Evolutionary conservation across 2,888 invertebrate species (phyloP).

Genomic region (Coenonympha glycerion): DNA sequence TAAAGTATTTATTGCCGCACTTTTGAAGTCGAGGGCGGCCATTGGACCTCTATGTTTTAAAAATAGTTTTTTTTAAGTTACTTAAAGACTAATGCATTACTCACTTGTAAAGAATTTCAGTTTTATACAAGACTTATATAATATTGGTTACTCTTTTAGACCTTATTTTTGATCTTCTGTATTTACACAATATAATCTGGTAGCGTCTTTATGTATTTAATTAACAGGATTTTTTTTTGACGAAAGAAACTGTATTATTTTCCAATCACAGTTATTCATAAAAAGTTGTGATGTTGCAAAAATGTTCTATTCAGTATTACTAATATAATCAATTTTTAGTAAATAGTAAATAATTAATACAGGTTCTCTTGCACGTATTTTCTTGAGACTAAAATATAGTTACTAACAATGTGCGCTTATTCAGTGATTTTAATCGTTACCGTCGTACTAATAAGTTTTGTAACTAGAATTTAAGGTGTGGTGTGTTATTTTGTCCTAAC

Average conservation of each 20-base stretch:
- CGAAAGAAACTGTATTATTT: slow-evolving; percentile 13
- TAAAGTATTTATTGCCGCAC: too few relatives aligned
- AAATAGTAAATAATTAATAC: neutral
- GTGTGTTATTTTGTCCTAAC: slow-evolving; percentile 51
- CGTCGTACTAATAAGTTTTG: slow-evolving; percentile 37
- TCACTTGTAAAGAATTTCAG: neutral
- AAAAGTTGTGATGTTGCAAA: neutral
- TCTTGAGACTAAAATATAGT: slow-evolving; percentile 7
- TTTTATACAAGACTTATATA: neutral
- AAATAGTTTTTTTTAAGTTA: too few relatives aligned
- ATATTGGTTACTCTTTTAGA: neutral
- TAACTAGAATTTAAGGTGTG: slow-evolving; percentile 71
- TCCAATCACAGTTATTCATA: neutral
- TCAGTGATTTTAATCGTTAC: slow-evolving; percentile 52
- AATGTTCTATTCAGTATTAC: too few relatives aligned
- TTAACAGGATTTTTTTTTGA: slow-evolving; percentile 5
- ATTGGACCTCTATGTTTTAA: too few relatives aligned
- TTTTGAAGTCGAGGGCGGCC: too few relatives aligned
- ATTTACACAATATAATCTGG: neutral
- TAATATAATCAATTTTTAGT: neutral
- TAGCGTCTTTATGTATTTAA: slow-evolving; percentile 6
- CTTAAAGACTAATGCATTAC: slow-evolving; percentile 5
- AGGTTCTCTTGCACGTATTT: slow-evolving; percentile 9
- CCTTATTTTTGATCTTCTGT: neutral
- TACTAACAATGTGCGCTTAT: slow-evolving; percentile 30